Conservation (phyloP, 1,140 invertebrate species). For the Calephelis nemesis region DNA sequence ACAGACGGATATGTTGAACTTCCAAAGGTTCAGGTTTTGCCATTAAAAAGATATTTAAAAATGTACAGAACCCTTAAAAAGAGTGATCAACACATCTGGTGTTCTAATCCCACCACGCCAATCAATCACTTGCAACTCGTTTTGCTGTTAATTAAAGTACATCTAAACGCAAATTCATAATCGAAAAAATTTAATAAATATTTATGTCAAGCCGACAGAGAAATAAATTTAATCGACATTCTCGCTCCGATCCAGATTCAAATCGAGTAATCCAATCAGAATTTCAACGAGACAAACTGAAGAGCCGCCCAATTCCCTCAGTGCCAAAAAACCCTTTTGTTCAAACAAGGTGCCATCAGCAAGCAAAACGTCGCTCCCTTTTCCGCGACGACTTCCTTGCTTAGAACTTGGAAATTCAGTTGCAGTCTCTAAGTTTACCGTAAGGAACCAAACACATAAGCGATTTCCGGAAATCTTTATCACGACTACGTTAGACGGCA, state of each 20-base stretch:
- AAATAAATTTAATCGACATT: slow-evolving; percentile 30
- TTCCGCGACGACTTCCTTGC: slow-evolving; percentile 29
- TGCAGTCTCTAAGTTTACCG: slow-evolving; percentile 1
- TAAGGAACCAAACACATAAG: background rate
- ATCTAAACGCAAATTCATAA: background rate
- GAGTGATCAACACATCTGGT: no score
- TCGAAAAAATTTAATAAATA: slow-evolving; percentile 20
- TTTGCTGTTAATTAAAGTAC: slow-evolving; percentile 1
- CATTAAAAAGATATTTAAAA: no score
- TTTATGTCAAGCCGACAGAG: slow-evolving; percentile 21
- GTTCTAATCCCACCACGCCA: background rate
- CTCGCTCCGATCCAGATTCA: slow-evolving; percentile 31
- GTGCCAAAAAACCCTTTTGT: slow-evolving; percentile 64
- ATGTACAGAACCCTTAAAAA: no score
- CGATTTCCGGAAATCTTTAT: no score
- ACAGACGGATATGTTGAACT: no score
- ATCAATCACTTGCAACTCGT: background rate
- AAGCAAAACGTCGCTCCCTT: slow-evolving; percentile 56
- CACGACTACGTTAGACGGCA: no score
- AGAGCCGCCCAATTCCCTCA: slow-evolving; percentile 29
- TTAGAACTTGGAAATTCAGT: slow-evolving; percentile 59
- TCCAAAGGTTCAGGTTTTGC: no score
- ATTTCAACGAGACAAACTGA: slow-evolving; percentile 38
- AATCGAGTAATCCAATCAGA: slow-evolving; percentile 44
- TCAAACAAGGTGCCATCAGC: slow-evolving; percentile 61